Conservation (phyloP, 1,140 invertebrate genomes). For the Dinothrombium tinctorium region DNA sequence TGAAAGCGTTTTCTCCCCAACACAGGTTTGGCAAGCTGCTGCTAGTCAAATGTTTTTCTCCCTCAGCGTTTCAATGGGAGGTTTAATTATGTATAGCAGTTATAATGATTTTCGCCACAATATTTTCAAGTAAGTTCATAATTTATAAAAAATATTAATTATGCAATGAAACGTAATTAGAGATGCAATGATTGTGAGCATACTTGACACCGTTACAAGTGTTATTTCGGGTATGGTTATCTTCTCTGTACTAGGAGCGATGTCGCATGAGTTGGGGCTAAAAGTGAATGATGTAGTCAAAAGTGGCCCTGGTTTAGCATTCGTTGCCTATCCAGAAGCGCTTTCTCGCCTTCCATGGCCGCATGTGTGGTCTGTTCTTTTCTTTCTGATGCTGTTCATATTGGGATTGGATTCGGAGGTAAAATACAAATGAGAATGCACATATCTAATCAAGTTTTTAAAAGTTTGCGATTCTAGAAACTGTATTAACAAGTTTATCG, state of each 20-base stretch:
- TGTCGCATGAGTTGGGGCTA: conserved; percentile 18
- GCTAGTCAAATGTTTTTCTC: conserved; percentile 28
- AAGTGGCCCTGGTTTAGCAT: conserved; percentile 19
- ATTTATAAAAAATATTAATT: too few relatives aligned
- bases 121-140: conserved; percentile 17
- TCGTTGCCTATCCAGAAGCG: conserved; percentile 23
- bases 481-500: conserved; percentile 48
- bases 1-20: too few relatives aligned
- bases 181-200: conserved; percentile 23
- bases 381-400: conserved; percentile 26
- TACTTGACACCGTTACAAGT: conserved; percentile 22
- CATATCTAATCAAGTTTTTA: background rate
- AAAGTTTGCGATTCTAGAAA: conserved; percentile 53
- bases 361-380: conserved; percentile 24
- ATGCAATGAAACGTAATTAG: too few relatives aligned
- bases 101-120: conserved; percentile 27
- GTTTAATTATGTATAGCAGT: conserved; percentile 26
- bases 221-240: conserved; percentile 23
- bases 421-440: conserved; percentile 1
- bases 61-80: conserved; percentile 25
- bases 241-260: conserved; percentile 24
- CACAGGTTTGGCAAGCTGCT: conserved; percentile 25
- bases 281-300: conserved; percentile 15
- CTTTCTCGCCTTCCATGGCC: conserved; percentile 19
- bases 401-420: conserved; percentile 33